Evolutionary conservation across 2,797 vertebrate species (phyloP).

Genomic region (Cephalopachus bancanus): DNA sequence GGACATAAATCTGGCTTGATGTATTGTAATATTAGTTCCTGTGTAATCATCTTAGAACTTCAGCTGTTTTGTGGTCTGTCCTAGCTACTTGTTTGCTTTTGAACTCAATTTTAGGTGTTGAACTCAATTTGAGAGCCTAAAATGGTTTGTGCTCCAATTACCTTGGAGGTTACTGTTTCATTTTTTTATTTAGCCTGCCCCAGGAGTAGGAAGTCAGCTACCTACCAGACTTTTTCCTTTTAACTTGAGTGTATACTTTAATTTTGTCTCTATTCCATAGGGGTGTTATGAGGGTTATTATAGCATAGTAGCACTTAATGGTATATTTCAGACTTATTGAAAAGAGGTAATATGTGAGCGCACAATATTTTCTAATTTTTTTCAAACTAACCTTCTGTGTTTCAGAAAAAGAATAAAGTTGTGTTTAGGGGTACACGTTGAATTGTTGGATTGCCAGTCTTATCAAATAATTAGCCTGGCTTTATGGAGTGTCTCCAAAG

Average conservation of each 20-base stretch:
- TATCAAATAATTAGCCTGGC: neutral
- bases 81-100: conserved; percentile 62
- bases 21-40: conserved; percentile 42
- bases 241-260: conserved; percentile 35
- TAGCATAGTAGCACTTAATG: neutral
- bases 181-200: conserved; percentile 4
- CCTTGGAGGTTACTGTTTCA: conserved; percentile 12
- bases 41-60: conserved; percentile 19
- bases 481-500: neutral
- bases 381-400: neutral
- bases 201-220: neutral
- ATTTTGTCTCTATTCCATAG: conserved; percentile 61
- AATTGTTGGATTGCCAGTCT: fast-evolving
- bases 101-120: conserved; percentile 57
- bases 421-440: fast-evolving
- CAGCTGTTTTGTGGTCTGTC: conserved; percentile 43
- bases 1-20: conserved; percentile 63
- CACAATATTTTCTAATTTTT: conserved; percentile 52
- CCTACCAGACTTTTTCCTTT: conserved; percentile 19
- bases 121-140: conserved; percentile 66
- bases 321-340: conserved; percentile 64
- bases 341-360: conserved; percentile 57
- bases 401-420: conserved; percentile 43
- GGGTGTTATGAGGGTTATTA: conserved; percentile 39
- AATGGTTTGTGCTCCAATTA: conserved; percentile 48